Evolutionary conservation across 2,888 invertebrate species (phyloP), one percentile per base, ranked within the genome.

Genomic region (Palloptera scutellata): DNA sequence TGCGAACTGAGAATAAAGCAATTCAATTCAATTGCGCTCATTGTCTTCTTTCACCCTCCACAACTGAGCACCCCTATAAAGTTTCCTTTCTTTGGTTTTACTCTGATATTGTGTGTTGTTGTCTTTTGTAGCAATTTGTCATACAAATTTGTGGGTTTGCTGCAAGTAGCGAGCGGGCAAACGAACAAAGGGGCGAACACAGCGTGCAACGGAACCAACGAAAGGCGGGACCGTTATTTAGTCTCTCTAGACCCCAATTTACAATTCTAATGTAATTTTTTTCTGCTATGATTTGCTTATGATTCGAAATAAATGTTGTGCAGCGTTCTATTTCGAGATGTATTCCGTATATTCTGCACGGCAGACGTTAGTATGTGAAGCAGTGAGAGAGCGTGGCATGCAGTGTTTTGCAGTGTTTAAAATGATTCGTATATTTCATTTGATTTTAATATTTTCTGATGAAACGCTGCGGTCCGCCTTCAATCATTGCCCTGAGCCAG

Each of bases 201-300:
- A 51, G 66, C 58, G 43, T 59, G 58, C 43, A 30, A 30, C 30
- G 2, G 30, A 30, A 30, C 30, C 30, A 30, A 30, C 3, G 30
- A 30, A 30, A 30, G 30, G 30, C 30, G 30, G 30, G 30, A 30
- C 6, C 6, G 2, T 30, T 30, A 30, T 30, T 30, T 30, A 30
- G 30, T 30, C 30, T 30, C 62, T 42, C 20, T 62, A 66, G 48
- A 70, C 74, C 61, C 74, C 78, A 77, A 80, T 80, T 80, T 80
- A 79, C 80, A 80, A 80, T 80, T 80, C 80, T 77, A 81, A 80
- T 80, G 80, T 80, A 80, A 81, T 80, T 81, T 81, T 80, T 48
- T 48, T 48, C 15, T 8, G n/a, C 15, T 48, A 48, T 48, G 51
- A 4, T 30, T 30, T 30, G 3, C 30, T 30, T 6, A 30, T 6